Evolutionary conservation across 2,113 vertebrate species (phyloP).

Genomic region (Ictalurus punctatus): DNA sequence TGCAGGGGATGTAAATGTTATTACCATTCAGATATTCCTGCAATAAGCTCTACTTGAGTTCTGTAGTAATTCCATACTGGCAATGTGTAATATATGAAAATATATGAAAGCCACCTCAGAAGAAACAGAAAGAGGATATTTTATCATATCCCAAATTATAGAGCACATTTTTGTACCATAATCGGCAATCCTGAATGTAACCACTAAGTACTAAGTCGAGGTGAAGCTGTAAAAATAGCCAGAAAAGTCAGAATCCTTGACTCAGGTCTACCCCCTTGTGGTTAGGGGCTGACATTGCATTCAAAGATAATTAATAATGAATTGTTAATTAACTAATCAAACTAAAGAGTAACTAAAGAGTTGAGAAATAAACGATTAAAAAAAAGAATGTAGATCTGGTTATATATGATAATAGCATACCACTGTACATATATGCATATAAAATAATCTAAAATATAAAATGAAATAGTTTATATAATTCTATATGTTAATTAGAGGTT

Average conservation of each 20-base stretch:
- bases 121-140: conserved; percentile 9
- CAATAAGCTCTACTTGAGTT: background rate
- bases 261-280: background rate
- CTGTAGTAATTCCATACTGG: background rate
- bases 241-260: background rate
- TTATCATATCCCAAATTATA: conserved; percentile 18
- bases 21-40: background rate
- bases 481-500: background rate
- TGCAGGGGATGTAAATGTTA: background rate
- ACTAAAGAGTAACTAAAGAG: no score
- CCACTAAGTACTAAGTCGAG: conserved; percentile 16
- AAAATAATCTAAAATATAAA: background rate
- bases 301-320: background rate
- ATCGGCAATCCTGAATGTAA: background rate
- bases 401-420: background rate
- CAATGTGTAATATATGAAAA: background rate
- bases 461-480: background rate
- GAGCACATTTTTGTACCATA: conserved; percentile 3
- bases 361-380: background rate
- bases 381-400: background rate
- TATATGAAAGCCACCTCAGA: background rate
- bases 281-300: background rate
- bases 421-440: background rate
- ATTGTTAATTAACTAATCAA: background rate
- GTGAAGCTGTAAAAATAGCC: conserved; percentile 10